Conservation (phyloP, 2,113 vertebrate genomes). For the Hyla sarda region DNA sequence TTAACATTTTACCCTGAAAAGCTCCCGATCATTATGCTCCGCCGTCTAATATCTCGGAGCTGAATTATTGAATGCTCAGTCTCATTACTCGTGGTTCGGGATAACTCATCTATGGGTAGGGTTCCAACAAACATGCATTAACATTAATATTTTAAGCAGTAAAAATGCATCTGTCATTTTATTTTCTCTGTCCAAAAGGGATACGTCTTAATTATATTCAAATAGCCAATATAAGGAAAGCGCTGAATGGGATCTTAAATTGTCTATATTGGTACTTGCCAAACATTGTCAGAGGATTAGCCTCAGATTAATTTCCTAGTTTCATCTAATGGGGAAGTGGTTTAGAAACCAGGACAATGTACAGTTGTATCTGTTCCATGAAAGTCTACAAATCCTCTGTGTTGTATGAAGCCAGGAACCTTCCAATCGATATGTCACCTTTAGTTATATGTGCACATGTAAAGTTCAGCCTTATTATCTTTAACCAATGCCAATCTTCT, state of each 20-base stretch:
- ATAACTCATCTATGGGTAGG: slow-evolving; percentile 51
- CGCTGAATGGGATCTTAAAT: background rate
- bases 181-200: slow-evolving; percentile 25
- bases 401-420: no score
- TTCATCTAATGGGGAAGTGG: no score
- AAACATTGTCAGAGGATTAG: background rate
- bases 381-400: background rate
- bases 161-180: slow-evolving; percentile 45
- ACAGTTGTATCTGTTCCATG: background rate
- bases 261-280: background rate
- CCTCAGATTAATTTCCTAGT: background rate
- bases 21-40: slow-evolving; percentile 19
- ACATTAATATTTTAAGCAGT: slow-evolving; percentile 53
- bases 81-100: slow-evolving; percentile 43
- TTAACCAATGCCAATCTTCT: background rate
- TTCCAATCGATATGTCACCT: no score
- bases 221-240: background rate
- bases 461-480: background rate
- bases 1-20: slow-evolving; percentile 13
- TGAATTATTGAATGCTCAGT: slow-evolving; percentile 53
- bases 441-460: background rate
- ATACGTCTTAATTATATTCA: slow-evolving; percentile 12
- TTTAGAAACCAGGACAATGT: background rate
- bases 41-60: slow-evolving; percentile 42
- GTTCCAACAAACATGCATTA: slow-evolving; percentile 54